phyloP scores from a whole-genome alignment of 2,797 vertebrate species.

The Molothrus aeneus region DNA sequence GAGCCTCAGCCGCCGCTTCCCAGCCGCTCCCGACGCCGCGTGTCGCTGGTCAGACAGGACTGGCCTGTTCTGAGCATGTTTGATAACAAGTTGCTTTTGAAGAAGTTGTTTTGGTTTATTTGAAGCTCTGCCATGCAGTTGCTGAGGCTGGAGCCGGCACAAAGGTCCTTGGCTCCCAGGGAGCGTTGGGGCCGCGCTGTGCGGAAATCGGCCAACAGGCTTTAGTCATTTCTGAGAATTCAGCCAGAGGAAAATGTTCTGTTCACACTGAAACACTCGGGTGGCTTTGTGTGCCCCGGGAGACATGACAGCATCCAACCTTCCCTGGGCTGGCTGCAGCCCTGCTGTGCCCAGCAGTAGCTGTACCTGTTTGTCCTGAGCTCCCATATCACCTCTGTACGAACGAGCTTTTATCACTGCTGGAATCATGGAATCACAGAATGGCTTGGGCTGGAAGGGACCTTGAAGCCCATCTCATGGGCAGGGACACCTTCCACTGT shows the following conservation, averaged over 20 bases:
- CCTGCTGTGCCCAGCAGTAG: neutral
- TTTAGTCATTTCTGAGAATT: neutral
- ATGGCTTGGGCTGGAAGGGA: neutral
- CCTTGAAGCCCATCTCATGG: neutral
- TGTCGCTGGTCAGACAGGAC: neutral
- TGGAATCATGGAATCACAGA: neutral
- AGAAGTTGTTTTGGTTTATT: neutral
- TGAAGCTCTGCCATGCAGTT: neutral
- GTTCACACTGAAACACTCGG: neutral
- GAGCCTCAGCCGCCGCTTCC: fast-evolving
- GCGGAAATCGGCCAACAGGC: neutral
- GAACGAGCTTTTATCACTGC: neutral
- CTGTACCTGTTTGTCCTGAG: neutral
- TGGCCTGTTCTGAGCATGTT: neutral
- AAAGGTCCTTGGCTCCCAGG: neutral
- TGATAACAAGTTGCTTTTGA: neutral
- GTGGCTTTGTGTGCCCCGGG: neutral
- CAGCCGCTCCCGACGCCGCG: fast-evolving
- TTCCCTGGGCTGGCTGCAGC: neutral
- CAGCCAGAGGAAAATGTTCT: neutral
- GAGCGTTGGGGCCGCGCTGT: fast-evolving
- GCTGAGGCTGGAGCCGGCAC: neutral
- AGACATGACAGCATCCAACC: neutral
- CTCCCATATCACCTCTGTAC: fast-evolving
- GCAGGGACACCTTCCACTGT: fast-evolving